A percentile compares a stretch with the other conserved stretches of the same genome.
phyloP scores from a whole-genome alignment of 2,797 vertebrate species.

The Anomalospiza imberbis region DNA sequence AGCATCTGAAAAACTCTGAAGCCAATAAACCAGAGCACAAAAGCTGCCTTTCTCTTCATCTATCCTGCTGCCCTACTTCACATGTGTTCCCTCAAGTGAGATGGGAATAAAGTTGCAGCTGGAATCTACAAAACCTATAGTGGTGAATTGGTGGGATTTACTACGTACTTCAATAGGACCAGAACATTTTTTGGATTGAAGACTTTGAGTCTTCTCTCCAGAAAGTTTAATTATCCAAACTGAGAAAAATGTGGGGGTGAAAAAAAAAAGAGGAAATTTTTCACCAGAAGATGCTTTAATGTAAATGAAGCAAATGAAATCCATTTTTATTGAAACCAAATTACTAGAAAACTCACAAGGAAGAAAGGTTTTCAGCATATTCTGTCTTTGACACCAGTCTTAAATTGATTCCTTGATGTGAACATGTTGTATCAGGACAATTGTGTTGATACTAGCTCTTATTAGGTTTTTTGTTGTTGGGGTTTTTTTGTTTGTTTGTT shows the following conservation, averaged over 20 bases:
- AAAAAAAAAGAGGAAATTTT: neutral
- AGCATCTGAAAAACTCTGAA: neutral
- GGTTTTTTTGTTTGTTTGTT: too few relatives aligned
- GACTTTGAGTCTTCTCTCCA: neutral
- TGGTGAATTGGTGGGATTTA: neutral
- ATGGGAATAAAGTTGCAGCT: neutral
- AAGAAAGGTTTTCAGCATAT: neutral
- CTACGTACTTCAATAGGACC: neutral
- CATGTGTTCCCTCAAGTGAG: fast-evolving
- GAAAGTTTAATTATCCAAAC: neutral
- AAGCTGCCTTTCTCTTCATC: neutral
- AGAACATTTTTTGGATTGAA: neutral
- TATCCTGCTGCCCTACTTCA: neutral
- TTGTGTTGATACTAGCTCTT: neutral
- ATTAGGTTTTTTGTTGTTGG: neutral
- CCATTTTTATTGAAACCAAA: neutral
- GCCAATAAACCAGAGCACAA: neutral
- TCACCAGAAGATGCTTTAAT: neutral
- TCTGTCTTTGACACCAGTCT: neutral
- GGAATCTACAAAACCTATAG: neutral
- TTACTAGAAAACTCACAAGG: neutral
- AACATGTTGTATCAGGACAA: neutral
- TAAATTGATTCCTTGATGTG: neutral
- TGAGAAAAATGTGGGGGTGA: neutral
- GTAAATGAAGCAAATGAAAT: neutral